Percentiles rank a stretch among this genome's conserved stretches.
phyloP scores from a whole-genome alignment of 2,113 vertebrate species.

The Phodopus roborovskii region DNA sequence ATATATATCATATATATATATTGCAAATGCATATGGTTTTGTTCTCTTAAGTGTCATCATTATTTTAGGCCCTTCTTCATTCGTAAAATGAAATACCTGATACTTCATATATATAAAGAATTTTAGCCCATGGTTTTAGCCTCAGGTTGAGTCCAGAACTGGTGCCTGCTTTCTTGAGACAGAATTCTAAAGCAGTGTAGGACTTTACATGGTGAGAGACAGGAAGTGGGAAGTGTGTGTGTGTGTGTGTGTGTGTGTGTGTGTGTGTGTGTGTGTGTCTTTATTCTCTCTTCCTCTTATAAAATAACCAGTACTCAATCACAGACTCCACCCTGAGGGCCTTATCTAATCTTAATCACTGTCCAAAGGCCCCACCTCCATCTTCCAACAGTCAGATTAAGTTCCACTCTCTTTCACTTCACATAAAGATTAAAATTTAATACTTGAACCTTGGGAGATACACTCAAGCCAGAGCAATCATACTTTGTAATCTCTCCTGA shows the following conservation, averaged over 20 bases:
- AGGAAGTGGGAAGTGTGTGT: too few species aligned
- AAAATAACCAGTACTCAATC: neutral
- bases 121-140: neutral
- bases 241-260: neutral
- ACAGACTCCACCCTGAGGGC: neutral
- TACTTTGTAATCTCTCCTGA: constrained; percentile 26
- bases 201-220: neutral
- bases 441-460: neutral
- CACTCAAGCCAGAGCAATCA: neutral
- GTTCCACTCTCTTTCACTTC: neutral
- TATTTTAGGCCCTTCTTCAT: neutral
- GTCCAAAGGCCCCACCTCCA: neutral
- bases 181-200: neutral
- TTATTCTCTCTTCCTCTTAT: neutral
- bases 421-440: neutral
- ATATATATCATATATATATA: neutral
- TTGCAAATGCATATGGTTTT: neutral
- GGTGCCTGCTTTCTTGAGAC: neutral
- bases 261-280: neutral
- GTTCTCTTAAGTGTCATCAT: neutral
- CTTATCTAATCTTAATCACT: neutral
- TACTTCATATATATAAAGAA: neutral
- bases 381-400: neutral
- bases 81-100: neutral
- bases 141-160: neutral